Conservation (phyloP, 1,140 invertebrate genomes). For the Drosophila sulfurigaster region DNA sequence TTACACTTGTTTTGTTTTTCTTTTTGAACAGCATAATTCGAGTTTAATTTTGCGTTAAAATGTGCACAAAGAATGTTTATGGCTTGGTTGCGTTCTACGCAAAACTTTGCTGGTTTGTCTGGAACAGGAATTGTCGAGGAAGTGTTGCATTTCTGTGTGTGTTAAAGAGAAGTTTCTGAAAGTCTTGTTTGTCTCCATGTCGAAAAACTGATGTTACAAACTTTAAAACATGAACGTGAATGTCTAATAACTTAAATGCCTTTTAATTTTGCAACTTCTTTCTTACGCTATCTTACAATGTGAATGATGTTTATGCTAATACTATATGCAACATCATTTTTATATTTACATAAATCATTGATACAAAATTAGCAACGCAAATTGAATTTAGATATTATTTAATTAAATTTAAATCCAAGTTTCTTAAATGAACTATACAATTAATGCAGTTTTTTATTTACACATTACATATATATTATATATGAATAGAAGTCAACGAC, state of each 20-base stretch:
- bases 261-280: slow-evolving; percentile 32
- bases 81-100: slow-evolving; percentile 28
- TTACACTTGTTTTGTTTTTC: slow-evolving; percentile 10
- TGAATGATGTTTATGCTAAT: too few species aligned
- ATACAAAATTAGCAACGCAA: too few species aligned
- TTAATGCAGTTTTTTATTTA: too few species aligned
- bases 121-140: slow-evolving; percentile 39
- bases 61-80: slow-evolving; percentile 53
- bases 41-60: slow-evolving; percentile 60
- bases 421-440: too few species aligned
- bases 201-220: slow-evolving; percentile 25
- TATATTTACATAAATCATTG: too few species aligned
- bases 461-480: too few species aligned
- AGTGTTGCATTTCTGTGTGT: slow-evolving; percentile 59
- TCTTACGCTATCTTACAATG: too few species aligned
- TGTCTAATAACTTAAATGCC: slow-evolving; percentile 53
- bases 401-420: too few species aligned
- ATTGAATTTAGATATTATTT: too few species aligned
- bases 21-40: slow-evolving; percentile 50
- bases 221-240: slow-evolving; percentile 31
- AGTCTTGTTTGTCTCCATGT: slow-evolving; percentile 29
- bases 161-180: slow-evolving; percentile 12
- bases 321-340: too few species aligned
- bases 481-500: neutral
- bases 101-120: slow-evolving; percentile 47